A percentile compares a stretch with the other conserved stretches of the same genome.
These are phyloP conservation scores for Xylota sylvarum DNA, from an alignment of 2,888 invertebrate species.

Conservation along the genomic window DNA sequence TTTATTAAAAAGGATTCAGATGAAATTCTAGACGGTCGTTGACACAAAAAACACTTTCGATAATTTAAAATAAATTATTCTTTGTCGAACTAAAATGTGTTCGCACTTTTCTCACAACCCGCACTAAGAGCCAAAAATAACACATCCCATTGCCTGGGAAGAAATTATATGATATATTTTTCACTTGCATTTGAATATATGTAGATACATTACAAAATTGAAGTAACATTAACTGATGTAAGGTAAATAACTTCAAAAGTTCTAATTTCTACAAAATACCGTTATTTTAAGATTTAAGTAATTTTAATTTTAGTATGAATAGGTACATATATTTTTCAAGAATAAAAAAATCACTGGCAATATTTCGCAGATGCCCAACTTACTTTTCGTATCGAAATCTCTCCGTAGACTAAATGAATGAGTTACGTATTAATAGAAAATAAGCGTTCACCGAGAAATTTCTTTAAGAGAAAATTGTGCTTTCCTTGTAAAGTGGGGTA, in stretches of 20 bases:
- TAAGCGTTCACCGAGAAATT: constrained; percentile 17
- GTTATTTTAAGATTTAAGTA: neutral
- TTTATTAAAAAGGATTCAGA: neutral
- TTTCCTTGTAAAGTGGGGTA: too few species aligned
- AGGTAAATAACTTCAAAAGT: neutral
- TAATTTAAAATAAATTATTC: constrained; percentile 11
- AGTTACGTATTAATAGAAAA: constrained; percentile 35
- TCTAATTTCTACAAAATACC: neutral
- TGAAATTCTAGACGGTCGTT: neutral
- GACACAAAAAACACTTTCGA: neutral
- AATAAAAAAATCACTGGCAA: constrained; percentile 15
- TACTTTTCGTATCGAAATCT: constrained; percentile 74
- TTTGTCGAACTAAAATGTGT: constrained; percentile 52
- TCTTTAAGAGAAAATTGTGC: constrained; percentile 18
- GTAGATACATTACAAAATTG: constrained; percentile 17
- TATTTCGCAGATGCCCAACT: constrained; percentile 39
- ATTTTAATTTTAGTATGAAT: neutral
- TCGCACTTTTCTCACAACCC: constrained; percentile 52
- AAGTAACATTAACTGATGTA: neutral
- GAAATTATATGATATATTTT: constrained; percentile 68
- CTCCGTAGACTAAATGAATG: constrained; percentile 62
- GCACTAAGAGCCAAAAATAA: constrained; percentile 74
- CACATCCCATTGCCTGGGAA: constrained; percentile 75
- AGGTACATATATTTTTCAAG: constrained; percentile 13
- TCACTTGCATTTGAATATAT: constrained; percentile 41